Percentiles rank a stretch among this genome's conserved stretches.
These are phyloP conservation scores for Anableps anableps DNA, from an alignment of 2,797 vertebrate species.

Conservation along the genomic window DNA sequence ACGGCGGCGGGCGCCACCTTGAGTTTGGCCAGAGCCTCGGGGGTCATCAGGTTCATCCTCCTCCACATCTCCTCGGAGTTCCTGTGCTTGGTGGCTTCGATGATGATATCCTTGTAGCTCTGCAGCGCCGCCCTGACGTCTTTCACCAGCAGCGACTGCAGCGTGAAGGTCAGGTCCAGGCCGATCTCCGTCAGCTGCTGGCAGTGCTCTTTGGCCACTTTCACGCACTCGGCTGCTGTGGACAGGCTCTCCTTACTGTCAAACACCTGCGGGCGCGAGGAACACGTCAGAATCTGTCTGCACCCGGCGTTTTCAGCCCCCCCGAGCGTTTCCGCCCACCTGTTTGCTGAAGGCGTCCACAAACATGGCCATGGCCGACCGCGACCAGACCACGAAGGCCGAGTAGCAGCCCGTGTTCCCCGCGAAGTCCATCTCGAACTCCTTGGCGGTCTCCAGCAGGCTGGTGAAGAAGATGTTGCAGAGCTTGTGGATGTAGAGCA, in stretches of 20 bases:
- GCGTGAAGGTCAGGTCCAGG: conserved; percentile 94
- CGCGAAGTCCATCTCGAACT: conserved; percentile 95
- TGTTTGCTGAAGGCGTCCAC: conserved; percentile 98
- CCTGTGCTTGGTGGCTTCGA: conserved; percentile 96
- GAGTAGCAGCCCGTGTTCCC: conserved; percentile 96
- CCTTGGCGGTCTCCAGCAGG: conserved; percentile 93
- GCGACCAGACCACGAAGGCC: conserved; percentile 96
- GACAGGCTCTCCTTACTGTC: conserved; percentile 98
- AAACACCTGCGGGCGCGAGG: conserved; percentile 90
- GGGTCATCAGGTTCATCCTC: conserved; percentile 98
- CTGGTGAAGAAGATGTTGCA: conserved; percentile 99
- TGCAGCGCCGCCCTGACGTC: conserved; percentile 92
- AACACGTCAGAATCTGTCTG: too few relatives aligned
- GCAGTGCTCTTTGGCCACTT: conserved; percentile 97
- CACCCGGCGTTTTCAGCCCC: too few relatives aligned
- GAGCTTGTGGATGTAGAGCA: conserved; percentile 98
- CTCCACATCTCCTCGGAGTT: conserved; percentile 99
- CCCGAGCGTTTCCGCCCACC: conserved; percentile 40
- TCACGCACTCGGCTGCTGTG: conserved; percentile 94
- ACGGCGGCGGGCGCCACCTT: conserved; percentile 59
- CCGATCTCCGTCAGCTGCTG: conserved; percentile 95
- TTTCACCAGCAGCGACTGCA: conserved; percentile 93
- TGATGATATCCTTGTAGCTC: conserved; percentile 97
- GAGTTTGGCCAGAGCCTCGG: conserved; percentile 92
- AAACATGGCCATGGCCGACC: conserved; percentile 92